These are phyloP conservation scores for Charadrius vociferus DNA, from an alignment of 2,113 vertebrate species.

Conservation along the genomic window DNA sequence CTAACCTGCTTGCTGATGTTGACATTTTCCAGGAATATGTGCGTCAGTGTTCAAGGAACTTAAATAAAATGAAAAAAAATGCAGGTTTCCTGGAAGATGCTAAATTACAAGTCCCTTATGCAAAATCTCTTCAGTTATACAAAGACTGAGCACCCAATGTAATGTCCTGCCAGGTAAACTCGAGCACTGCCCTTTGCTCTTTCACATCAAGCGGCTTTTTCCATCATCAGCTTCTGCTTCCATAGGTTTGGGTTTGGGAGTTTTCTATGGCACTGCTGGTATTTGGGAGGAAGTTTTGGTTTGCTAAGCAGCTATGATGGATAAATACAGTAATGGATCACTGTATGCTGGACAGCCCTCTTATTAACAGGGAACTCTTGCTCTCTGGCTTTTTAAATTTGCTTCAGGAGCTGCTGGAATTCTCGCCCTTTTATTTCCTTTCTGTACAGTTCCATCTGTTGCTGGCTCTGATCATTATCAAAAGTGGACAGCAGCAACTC, in stretches of 20 bases:
- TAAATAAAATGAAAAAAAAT: background rate
- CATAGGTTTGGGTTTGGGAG: background rate
- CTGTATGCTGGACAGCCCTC: background rate
- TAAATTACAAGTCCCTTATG: background rate
- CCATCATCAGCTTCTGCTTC: background rate
- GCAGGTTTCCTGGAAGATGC: constrained; percentile 39
- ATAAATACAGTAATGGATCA: background rate
- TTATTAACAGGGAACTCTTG: background rate
- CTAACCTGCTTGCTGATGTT: background rate
- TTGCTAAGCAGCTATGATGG: background rate
- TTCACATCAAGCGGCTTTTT: background rate
- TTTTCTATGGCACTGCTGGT: fast-evolving
- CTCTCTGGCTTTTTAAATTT: background rate
- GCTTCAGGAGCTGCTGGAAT: background rate
- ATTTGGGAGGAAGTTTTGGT: background rate
- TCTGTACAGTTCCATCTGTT: background rate
- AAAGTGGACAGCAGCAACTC: background rate
- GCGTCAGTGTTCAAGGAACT: constrained; percentile 7
- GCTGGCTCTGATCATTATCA: background rate
- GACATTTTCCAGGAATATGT: constrained; percentile 54
- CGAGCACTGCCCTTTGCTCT: background rate
- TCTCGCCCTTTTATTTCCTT: background rate
- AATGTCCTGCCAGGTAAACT: background rate
- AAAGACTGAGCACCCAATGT: background rate
- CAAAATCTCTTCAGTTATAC: constrained; percentile 9